Evolutionary conservation across 2,113 vertebrate genomes (phyloP).

Genomic region (Pseudorhombus dupliciocellatus): DNA sequence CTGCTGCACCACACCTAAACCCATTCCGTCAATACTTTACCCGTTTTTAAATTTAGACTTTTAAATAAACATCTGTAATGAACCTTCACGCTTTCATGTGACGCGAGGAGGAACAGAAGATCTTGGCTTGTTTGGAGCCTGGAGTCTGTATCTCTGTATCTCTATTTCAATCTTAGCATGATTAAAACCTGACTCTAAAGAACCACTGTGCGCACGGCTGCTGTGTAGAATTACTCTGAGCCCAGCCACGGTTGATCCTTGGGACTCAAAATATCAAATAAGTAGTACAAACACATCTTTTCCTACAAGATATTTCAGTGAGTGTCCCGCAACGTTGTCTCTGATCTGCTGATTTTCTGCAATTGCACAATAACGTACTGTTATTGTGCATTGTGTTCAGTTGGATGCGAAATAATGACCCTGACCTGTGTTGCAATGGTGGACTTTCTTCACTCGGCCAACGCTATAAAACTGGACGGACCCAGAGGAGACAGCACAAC

Average conservation of each 20-base stretch:
- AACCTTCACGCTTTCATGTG: no score
- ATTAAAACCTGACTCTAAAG: no score
- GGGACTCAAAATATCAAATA: not conserved
- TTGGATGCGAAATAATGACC: not conserved
- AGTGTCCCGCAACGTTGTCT: not conserved
- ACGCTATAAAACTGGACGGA: conserved; percentile 25
- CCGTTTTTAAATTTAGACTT: no score
- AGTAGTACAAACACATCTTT: not conserved
- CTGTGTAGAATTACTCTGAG: no score
- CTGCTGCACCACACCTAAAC: no score
- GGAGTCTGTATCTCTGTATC: not conserved
- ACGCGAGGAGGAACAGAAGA: no score
- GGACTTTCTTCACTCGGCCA: not conserved
- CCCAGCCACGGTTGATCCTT: no score
- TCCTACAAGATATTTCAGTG: not conserved
- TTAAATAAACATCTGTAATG: no score
- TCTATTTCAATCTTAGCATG: not conserved
- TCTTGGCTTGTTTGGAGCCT: not conserved
- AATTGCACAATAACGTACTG: conserved; percentile 36
- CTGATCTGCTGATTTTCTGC: not conserved
- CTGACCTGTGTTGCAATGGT: conserved; percentile 33
- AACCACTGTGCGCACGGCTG: no score
- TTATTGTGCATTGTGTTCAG: no score
- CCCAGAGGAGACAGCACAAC: not conserved
- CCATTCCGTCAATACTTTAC: no score